Evolutionary conservation across 2,797 vertebrate genomes (phyloP).

Genomic region (Pitangus sulphuratus): DNA sequence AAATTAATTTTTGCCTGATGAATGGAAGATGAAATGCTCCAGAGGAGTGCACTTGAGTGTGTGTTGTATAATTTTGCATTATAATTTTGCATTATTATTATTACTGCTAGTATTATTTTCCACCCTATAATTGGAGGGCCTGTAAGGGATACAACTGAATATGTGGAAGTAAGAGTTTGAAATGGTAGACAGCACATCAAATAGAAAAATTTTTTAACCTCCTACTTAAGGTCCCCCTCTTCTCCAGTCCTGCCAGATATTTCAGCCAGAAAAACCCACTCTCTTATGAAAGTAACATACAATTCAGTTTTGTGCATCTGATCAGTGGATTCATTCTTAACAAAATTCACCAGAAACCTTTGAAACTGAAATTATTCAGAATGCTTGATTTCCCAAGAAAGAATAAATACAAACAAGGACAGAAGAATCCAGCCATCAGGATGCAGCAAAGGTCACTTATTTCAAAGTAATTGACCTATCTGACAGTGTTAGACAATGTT

Average conservation of each 20-base stretch:
- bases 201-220: background rate
- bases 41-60: background rate
- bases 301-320: background rate
- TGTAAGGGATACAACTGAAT: background rate
- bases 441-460: background rate
- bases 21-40: background rate
- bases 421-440: background rate
- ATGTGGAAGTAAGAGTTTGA: background rate
- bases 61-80: background rate
- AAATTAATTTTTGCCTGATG: background rate
- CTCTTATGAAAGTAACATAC: background rate
- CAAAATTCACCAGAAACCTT: background rate
- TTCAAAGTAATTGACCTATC: background rate
- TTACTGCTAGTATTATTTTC: rapidly evolving
- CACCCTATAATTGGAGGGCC: background rate
- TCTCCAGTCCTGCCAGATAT: background rate
- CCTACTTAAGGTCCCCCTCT: background rate
- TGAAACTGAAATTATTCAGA: background rate
- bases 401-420: background rate
- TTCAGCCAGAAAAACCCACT: background rate
- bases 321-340: background rate
- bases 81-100: background rate
- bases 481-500: background rate
- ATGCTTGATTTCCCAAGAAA: background rate
- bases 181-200: background rate